Base-by-base conservation (phyloP, 2,888 invertebrate species). In the Zelleria hepariella region DNA sequence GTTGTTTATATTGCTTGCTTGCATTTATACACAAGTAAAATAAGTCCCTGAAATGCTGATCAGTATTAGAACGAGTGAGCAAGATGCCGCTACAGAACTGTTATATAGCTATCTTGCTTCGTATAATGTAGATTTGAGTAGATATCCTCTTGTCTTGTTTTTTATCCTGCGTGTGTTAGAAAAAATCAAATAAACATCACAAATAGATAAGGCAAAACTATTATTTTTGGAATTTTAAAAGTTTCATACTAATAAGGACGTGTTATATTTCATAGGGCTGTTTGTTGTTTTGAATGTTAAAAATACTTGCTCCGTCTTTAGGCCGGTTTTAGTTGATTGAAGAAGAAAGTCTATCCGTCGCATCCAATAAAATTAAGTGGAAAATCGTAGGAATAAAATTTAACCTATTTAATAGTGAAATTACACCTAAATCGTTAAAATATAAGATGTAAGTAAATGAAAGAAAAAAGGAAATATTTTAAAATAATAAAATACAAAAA, bases 261-360 rank as follows among this genome's bases (percentile, higher is more conserved):
- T n/a, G n/a, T n/a, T n/a, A n/a, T 2, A 32, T 32, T 6, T 15
- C 7, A 15, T 42, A 42, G 10, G 2, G 15, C 15, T 42, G 32
- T 42, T 32, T 7, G 2, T 32, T 42, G 32, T 42, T 42, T 42
- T 42, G 32, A 42, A 10, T 42, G 32, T 42, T 42, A 42, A 32
- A 10, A 2, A 42, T 42, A 3, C 15, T 42, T 6, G 55, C 15
- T n/a, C 57, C 26, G 60, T 58, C 20, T 59, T 59, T 62, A 63
- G 63, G 62, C 63, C 63, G 55, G 58, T 53, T 62, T 58, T 58
- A 48, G 58, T 59, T 56, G 18, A 58, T 59, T 61, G 32, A 59
- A 58, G 32, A 15, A 42, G 56, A 25, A 51, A 6, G 51, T 27
- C 54, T 59, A 60, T 62, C 62, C 62, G 58, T 62, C 57, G 25